Evolutionary conservation across 2,888 invertebrate species (phyloP).

Genomic region (Argynnis bischoffii): DNA sequence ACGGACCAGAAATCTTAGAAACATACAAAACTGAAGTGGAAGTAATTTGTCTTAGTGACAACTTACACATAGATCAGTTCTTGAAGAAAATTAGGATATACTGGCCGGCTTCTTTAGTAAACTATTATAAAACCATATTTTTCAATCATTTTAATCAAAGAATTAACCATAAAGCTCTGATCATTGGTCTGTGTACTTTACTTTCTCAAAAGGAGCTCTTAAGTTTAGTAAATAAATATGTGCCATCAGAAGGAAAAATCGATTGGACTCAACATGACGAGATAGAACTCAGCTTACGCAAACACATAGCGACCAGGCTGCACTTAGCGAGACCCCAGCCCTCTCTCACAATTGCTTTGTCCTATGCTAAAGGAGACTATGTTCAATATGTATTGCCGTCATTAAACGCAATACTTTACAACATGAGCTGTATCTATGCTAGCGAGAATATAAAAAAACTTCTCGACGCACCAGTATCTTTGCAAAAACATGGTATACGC

Average conservation of each 20-base stretch:
- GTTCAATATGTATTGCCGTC: slow-evolving; percentile 62
- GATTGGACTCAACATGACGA: slow-evolving; percentile 57
- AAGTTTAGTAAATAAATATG: slow-evolving; percentile 51
- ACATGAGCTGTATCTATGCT: slow-evolving; percentile 49
- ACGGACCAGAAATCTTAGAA: slow-evolving; percentile 56
- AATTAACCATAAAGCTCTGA: slow-evolving; percentile 48
- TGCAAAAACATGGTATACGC: slow-evolving; percentile 65
- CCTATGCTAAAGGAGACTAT: slow-evolving; percentile 66
- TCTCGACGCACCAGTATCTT: slow-evolving; percentile 57
- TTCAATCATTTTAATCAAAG: slow-evolving; percentile 46
- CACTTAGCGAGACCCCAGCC: slow-evolving; percentile 59
- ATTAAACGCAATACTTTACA: slow-evolving; percentile 54
- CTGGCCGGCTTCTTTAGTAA: slow-evolving; percentile 56
- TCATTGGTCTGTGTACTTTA: slow-evolving; percentile 53
- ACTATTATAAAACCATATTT: slow-evolving; percentile 50
- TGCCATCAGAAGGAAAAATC: slow-evolving; percentile 56
- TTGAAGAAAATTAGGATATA: slow-evolving; percentile 60
- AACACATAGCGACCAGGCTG: slow-evolving; percentile 59
- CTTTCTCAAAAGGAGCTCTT: slow-evolving; percentile 49
- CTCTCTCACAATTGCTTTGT: slow-evolving; percentile 51
- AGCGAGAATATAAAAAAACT: slow-evolving; percentile 49
- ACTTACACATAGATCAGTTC: slow-evolving; percentile 45
- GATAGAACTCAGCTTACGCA: slow-evolving; percentile 50
- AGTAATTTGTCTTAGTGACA: slow-evolving; percentile 49
- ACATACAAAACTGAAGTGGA: slow-evolving; percentile 48